Percentiles rank a stretch among this genome's conserved stretches.
These are phyloP conservation scores for Rhopalosiphum padi DNA, from an alignment of 1,140 invertebrate species.

Conservation along the genomic window DNA sequence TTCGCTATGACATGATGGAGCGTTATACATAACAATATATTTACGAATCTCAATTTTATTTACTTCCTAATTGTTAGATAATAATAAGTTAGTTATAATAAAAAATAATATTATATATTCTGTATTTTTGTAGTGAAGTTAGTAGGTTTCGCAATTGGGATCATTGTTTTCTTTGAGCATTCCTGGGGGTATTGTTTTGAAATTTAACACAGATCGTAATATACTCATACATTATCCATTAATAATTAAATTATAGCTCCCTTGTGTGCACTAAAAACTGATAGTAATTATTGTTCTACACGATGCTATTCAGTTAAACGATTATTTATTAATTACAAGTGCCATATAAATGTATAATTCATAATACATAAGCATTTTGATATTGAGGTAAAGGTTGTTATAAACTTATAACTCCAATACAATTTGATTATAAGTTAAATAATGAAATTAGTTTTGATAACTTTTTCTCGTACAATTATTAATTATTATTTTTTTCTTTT, in stretches of 20 bases:
- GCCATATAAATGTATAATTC: neutral
- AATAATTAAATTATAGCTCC: conserved; percentile 29
- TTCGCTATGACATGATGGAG: too few relatives aligned
- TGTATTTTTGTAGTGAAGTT: too few relatives aligned
- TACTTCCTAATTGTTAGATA: too few relatives aligned
- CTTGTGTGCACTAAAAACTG: neutral
- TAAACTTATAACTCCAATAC: neutral
- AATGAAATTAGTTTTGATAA: neutral
- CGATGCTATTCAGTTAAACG: neutral
- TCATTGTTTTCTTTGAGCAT: neutral
- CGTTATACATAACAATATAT: too few relatives aligned
- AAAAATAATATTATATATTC: too few relatives aligned
- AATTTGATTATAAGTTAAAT: neutral
- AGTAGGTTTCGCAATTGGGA: too few relatives aligned
- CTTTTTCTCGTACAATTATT: neutral
- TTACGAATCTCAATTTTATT: too few relatives aligned
- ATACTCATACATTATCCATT: neutral
- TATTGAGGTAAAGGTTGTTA: neutral
- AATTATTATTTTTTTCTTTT: neutral
- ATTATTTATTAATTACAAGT: conserved; percentile 12
- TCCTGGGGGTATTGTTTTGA: neutral
- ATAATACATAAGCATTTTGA: neutral
- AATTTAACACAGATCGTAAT: neutral
- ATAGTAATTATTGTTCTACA: conserved; percentile 11
- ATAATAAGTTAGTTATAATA: too few relatives aligned